Evolutionary conservation across 2,113 vertebrate genomes (phyloP), one percentile per base, ranked within the genome.

Genomic region (Aptenodytes forsteri): DNA sequence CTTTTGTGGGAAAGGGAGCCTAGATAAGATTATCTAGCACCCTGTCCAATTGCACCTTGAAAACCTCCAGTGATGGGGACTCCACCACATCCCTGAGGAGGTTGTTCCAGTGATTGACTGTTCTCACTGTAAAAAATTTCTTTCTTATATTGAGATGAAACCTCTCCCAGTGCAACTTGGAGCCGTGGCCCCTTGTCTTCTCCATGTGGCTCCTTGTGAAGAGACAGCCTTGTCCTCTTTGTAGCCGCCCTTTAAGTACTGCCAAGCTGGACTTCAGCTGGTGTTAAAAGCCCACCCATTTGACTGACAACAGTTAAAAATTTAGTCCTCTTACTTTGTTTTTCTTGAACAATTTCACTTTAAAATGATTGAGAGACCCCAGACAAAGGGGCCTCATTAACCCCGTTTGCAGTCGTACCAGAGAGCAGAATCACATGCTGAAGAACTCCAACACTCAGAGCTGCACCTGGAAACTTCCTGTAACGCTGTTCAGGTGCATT

Each of bases 321-420:
- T 44, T 6, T 20, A 15, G 14, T 10, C 11, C 14, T 50, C 55
- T 87, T 40, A 55, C 5, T 69, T 55, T 19, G 7, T 54, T 54
- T 61, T 47, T 65, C 40, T 85, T 66, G 16, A 86, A 50, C 6
- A 93, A 47, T n/a, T 85, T 79, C 26, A 69, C 40, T 65, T 50
- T 46, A 59, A 78, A 85, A 19, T 11, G 0, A 55, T 6, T 82
- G 44, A 78, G 69, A 84, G 30, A 81, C 2, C 5, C 4, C 10
- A 78, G 38, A 65, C 16, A 50, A 88, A 59, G 17, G 15, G 21
- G 13, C 59, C 14, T 61, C 21, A 59, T 66, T 32, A 90, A 62
- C 25, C 9, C 19, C 2, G 1, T 29, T 22, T 55, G n/a, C 49
- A 69, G 27, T 62, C 17, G 2, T 46, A 52, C 34, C 2, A 2